phyloP scores from a whole-genome alignment of 2,888 invertebrate species.

The Tinea semifulvella region DNA sequence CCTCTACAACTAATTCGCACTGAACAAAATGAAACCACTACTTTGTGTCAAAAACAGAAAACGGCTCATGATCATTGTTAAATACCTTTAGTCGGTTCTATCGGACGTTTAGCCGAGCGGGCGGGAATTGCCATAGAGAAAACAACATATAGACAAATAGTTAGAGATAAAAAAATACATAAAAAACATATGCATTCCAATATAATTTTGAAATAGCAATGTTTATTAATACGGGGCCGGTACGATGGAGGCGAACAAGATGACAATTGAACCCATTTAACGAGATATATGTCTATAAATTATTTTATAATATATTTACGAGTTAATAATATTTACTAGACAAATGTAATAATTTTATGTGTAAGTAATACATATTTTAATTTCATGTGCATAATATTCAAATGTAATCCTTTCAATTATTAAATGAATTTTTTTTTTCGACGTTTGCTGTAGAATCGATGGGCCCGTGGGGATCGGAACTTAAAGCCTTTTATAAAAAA shows the following conservation, averaged over 20 bases:
- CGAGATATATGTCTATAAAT: too few species aligned
- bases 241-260: not conserved
- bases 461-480: too few species aligned
- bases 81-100: slow-evolving; percentile 67
- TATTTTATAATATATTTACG: too few species aligned
- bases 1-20: slow-evolving; percentile 56
- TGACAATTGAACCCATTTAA: slow-evolving; percentile 4
- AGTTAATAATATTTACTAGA: too few species aligned
- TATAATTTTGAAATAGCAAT: slow-evolving; percentile 10
- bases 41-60: slow-evolving; percentile 33
- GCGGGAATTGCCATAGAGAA: slow-evolving; percentile 75
- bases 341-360: too few species aligned
- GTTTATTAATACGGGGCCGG: not conserved
- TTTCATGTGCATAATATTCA: too few species aligned
- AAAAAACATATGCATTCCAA: slow-evolving; percentile 18
- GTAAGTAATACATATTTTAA: too few species aligned
- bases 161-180: slow-evolving; percentile 54
- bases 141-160: slow-evolving; percentile 73
- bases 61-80: slow-evolving; percentile 23
- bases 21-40: slow-evolving; percentile 52
- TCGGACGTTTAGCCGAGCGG: slow-evolving; percentile 72
- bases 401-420: too few species aligned
- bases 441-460: too few species aligned
- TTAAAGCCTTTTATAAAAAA: too few species aligned
- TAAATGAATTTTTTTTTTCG: too few species aligned